These are phyloP conservation scores for Sandelia bainsii DNA, from an alignment of 2,797 vertebrate species.

Conservation along the genomic window DNA sequence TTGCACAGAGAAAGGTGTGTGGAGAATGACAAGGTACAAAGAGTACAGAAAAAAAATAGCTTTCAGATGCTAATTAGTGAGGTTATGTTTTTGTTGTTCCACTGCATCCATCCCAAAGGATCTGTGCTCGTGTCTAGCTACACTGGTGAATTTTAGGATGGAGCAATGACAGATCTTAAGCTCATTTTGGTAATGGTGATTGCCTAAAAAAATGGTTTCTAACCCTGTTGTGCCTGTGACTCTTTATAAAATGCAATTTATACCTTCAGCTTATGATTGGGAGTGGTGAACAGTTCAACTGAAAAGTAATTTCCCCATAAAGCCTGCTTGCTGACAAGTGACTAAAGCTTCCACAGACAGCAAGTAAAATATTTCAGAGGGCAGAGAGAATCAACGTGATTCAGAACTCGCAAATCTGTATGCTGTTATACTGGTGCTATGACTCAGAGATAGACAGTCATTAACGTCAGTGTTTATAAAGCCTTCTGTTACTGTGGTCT, in stretches of 20 bases:
- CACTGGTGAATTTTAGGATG: slow-evolving; percentile 3
- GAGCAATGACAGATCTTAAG: not conserved
- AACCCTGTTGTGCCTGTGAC: no score
- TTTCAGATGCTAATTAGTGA: slow-evolving; percentile 41
- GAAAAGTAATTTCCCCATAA: not conserved
- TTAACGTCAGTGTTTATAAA: slow-evolving; percentile 34
- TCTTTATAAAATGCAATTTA: not conserved
- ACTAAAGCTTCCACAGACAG: slow-evolving; percentile 38
- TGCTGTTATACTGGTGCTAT: not conserved
- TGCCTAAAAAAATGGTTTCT: not conserved
- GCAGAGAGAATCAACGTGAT: slow-evolving; percentile 25
- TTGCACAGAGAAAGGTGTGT: not conserved
- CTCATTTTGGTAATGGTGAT: not conserved
- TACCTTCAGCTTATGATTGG: no score
- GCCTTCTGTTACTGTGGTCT: not conserved
- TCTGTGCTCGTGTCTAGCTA: not conserved
- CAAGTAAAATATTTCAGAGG: slow-evolving; percentile 39
- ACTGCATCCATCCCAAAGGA: not conserved
- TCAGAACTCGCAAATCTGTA: slow-evolving; percentile 16
- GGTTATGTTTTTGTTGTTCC: slow-evolving; percentile 28
- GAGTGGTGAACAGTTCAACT: not conserved
- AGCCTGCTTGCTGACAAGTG: slow-evolving; percentile 54
- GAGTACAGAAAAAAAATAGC: slow-evolving; percentile 3
- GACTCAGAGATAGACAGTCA: not conserved
- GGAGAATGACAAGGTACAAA: slow-evolving; percentile 11